Percentiles rank a stretch among this genome's conserved stretches.
Conservation (phyloP, 2,888 invertebrate genomes). For the Drosophila sordidapex region DNA sequence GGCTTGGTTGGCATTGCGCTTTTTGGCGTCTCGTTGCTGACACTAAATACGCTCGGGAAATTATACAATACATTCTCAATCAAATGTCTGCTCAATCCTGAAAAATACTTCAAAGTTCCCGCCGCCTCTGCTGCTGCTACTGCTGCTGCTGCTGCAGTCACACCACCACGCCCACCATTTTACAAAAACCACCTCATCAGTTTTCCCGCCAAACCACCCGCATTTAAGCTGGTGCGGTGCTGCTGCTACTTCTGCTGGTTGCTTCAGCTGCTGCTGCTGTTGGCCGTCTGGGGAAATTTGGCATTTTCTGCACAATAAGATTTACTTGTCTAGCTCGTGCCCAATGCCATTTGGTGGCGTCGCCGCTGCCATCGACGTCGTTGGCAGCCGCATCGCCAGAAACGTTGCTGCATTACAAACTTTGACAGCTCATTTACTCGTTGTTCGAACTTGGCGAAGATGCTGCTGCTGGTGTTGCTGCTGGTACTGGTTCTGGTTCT, state of each 20-base stretch:
- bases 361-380: constrained; percentile 25
- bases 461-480: constrained; percentile 25
- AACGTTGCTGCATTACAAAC: constrained; percentile 79
- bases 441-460: constrained; percentile 71
- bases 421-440: constrained; percentile 82
- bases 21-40: constrained; percentile 60
- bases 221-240: constrained; percentile 45
- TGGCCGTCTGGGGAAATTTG: constrained; percentile 83
- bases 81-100: constrained; percentile 79
- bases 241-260: constrained; percentile 28
- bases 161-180: constrained; percentile 2
- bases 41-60: constrained; percentile 83
- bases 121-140: constrained; percentile 31
- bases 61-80: constrained; percentile 84
- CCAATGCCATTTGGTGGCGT: constrained; percentile 68
- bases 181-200: constrained; percentile 6
- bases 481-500: constrained; percentile 1
- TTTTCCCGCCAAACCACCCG: constrained; percentile 29
- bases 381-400: constrained; percentile 52
- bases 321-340: constrained; percentile 82
- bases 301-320: constrained; percentile 84
- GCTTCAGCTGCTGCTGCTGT: constrained; percentile 43
- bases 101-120: constrained; percentile 73
- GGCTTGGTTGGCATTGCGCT: constrained; percentile 41
- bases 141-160: constrained; percentile 36